A percentile compares a stretch with the other conserved stretches of the same genome.
Evolutionary conservation across 2,113 vertebrate genomes (phyloP).

Genomic region (Alligator mississippiensis): DNA sequence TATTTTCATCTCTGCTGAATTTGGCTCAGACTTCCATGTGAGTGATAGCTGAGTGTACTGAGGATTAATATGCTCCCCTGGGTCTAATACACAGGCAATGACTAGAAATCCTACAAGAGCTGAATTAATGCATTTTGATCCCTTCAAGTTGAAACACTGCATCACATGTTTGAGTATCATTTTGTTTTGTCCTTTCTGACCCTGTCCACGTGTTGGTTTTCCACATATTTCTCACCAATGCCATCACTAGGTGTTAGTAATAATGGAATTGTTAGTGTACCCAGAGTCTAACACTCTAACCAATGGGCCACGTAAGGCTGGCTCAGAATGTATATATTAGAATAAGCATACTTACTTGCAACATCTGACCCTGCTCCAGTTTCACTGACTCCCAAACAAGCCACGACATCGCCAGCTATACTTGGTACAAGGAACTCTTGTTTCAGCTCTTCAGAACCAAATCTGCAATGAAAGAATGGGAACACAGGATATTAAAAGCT

Average conservation of each 20-base stretch:
- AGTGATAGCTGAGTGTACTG: background rate
- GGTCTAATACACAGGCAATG: background rate
- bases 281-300: background rate
- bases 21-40: background rate
- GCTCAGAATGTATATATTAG: background rate
- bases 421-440: slow-evolving; percentile 83
- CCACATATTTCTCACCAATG: background rate
- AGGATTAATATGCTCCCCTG: background rate
- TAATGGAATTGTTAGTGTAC: background rate
- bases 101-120: too few species aligned
- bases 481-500: background rate
- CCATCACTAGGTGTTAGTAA: background rate
- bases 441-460: slow-evolving; percentile 85
- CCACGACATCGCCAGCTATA: slow-evolving; percentile 84
- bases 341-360: slow-evolving; percentile 78
- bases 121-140: background rate
- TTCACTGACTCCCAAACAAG: slow-evolving; percentile 87
- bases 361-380: slow-evolving; percentile 87
- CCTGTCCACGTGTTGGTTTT: background rate
- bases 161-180: background rate
- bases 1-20: background rate
- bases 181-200: background rate
- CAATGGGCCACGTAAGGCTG: background rate
- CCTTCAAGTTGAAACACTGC: background rate
- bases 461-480: slow-evolving; percentile 71